Percentiles rank a stretch among this genome's conserved stretches.
Evolutionary conservation across 2,888 invertebrate species (phyloP).

Genomic region (Capitulum mitella): DNA sequence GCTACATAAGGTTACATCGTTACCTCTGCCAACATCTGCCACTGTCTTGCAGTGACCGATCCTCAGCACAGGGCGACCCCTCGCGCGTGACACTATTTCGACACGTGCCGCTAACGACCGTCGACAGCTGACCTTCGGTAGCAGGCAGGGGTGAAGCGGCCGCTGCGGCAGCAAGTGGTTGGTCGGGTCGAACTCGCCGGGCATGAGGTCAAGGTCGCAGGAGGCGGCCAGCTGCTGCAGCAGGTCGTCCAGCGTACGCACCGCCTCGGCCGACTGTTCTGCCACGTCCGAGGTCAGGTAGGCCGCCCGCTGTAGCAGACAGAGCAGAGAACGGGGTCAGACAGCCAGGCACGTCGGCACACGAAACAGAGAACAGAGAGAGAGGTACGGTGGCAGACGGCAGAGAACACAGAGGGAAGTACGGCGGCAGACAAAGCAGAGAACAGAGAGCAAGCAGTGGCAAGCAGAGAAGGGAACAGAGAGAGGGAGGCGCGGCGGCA

Average conservation of each 20-base stretch:
- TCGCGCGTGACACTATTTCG: too few relatives aligned
- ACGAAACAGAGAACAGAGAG: not conserved
- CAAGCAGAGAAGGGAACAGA: too few relatives aligned
- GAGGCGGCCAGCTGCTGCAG: slow-evolving; percentile 50
- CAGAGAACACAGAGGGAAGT: not conserved
- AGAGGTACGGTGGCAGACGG: not conserved
- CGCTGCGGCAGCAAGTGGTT: slow-evolving; percentile 87
- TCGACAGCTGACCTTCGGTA: slow-evolving; percentile 55
- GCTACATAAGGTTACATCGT: too few relatives aligned
- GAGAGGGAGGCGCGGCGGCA: too few relatives aligned
- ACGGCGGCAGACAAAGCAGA: not conserved
- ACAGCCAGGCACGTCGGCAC: not conserved
- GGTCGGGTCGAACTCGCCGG: slow-evolving; percentile 83
- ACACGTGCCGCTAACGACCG: too few relatives aligned
- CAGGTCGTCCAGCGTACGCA: slow-evolving; percentile 57
- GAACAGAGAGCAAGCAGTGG: too few relatives aligned
- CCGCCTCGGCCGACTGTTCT: slow-evolving; percentile 50
- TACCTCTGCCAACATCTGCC: too few relatives aligned
- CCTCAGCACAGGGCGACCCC: too few relatives aligned
- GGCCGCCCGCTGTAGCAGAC: not conserved
- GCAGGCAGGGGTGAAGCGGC: slow-evolving; percentile 81
- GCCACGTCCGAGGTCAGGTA: not conserved
- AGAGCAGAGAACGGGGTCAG: not conserved
- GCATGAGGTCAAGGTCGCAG: slow-evolving; percentile 73
- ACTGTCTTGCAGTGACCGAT: too few relatives aligned